Conservation (phyloP, 1,140 invertebrate species). For the Alviniconcha marisindica region DNA sequence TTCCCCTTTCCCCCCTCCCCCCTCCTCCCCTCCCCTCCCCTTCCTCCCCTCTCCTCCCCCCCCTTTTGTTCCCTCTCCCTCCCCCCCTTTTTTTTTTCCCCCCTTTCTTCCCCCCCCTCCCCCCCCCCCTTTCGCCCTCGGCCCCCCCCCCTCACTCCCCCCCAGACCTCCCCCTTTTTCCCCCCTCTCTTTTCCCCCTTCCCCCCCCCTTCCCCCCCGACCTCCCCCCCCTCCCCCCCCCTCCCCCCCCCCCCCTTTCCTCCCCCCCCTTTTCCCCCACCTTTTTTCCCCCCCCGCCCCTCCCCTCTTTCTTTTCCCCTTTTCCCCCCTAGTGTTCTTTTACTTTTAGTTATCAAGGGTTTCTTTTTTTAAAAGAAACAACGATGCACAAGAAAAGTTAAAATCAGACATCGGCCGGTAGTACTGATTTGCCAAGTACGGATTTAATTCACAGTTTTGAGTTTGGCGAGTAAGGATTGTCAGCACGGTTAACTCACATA, state of each 20-base stretch:
- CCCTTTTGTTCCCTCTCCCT: background rate
- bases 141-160: background rate
- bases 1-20: background rate
- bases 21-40: background rate
- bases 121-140: background rate
- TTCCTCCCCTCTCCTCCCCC: background rate
- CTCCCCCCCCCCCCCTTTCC: background rate
- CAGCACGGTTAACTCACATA: too few relatives aligned
- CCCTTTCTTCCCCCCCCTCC: background rate
- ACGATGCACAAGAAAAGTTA: too few relatives aligned
- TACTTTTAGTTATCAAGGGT: too few relatives aligned
- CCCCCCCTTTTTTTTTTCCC: background rate
- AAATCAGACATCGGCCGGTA: too few relatives aligned
- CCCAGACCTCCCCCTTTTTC: background rate
- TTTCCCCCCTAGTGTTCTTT: too few relatives aligned
- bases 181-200: background rate
- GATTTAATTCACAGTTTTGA: too few relatives aligned
- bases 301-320: background rate
- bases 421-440: too few relatives aligned
- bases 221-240: background rate
- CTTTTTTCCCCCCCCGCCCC: background rate
- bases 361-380: too few relatives aligned
- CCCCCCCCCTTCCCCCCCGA: background rate
- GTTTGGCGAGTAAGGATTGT: too few relatives aligned
- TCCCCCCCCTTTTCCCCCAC: background rate